Conservation (phyloP, 2,797 vertebrate genomes). For the Chiloscyllium punctatum region DNA sequence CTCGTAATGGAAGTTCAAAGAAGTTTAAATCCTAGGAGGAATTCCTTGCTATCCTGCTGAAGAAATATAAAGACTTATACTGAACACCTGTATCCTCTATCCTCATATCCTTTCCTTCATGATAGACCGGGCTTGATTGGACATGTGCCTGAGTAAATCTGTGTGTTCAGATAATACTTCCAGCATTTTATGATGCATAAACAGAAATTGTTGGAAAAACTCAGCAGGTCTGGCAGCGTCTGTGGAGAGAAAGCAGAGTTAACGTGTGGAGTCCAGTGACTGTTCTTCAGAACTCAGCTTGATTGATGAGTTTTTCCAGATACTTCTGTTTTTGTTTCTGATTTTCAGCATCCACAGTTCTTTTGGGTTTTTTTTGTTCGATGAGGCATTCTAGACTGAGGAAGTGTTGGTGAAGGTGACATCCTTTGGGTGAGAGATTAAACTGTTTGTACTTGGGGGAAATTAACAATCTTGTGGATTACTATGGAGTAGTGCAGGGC, state of each 20-base stretch:
- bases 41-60: background rate
- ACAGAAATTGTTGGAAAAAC: too few relatives aligned
- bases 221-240: too few relatives aligned
- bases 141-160: background rate
- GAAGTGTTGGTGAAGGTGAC: background rate
- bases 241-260: too few relatives aligned
- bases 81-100: background rate
- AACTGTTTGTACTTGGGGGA: background rate
- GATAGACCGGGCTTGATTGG: background rate
- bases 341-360: too few relatives aligned
- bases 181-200: background rate
- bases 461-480: background rate
- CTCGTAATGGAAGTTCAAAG: background rate
- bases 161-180: background rate
- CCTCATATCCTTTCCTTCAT: background rate
- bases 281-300: too few relatives aligned
- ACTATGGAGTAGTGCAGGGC: background rate
- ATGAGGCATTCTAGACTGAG: background rate
- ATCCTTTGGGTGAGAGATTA: background rate
- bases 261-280: too few relatives aligned
- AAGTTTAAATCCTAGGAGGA: background rate
- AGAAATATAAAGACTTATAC: background rate
- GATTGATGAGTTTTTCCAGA: too few relatives aligned
- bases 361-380: too few relatives aligned
- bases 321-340: too few relatives aligned